Base-by-base conservation (phyloP, 2,113 vertebrate genomes). In the Alouatta palliata region DNA sequence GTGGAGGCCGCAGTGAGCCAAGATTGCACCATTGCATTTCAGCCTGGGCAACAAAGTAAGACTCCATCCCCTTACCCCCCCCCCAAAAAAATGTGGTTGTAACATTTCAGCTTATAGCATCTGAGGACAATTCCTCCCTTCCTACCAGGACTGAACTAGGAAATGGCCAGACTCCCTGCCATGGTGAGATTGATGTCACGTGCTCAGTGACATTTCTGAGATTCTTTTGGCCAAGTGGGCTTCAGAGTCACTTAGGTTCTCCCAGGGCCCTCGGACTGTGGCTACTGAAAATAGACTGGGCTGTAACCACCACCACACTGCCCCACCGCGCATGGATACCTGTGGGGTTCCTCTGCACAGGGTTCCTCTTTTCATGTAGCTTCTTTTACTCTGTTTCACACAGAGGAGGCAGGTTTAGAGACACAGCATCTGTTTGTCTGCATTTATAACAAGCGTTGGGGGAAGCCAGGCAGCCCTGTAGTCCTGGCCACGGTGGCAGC, bases 321-420 rank as follows among this genome's bases (percentile, higher is more conserved):
- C 52, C 3, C 0, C 0, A 20, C 45, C 5, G 1, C 49, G 30
- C 30, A 3, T 1, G 0, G 3, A 19, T 9, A 1, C 56, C 56
- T 2, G 0, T 3, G 17, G 8, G 58, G 27, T 30, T 64, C 61
- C 61, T 2, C 79, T 8, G 16, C n/a, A 20, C 20, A 1, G 20
- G 5, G 35, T 13, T 3, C 23, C 75, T 3, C 77, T n/a, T 43
- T 32, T 19, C 11, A 0, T 14, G 40, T 3, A 35, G 27, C 30
- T 45, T 27, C 3, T 45, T 37, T 75, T 6, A 7, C 32, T 75
- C 25, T 6, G 43, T 37, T 7, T 25, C 14, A 1, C 54, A 54
- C 30, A 9, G 27, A 79, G 71, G 68, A n/a, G 49, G n/a, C 6
- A 43, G 61, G 12, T 82, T 88, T 87, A 52, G 70, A 83, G 35